Evolutionary conservation across 2,888 invertebrate genomes (phyloP).

Genomic region (Hydrotaea cyrtoneurina): DNA sequence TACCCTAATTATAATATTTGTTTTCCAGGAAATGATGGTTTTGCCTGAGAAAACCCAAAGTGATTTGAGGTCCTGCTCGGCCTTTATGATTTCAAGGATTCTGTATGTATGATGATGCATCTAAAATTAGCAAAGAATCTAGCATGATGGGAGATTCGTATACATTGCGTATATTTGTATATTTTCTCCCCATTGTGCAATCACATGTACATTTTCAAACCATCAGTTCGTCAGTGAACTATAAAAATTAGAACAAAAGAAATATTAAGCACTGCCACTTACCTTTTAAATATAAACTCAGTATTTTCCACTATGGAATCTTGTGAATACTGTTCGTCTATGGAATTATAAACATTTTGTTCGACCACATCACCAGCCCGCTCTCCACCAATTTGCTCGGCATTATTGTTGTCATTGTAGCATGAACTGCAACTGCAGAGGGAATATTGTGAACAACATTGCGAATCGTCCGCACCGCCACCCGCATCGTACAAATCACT

Average conservation of each 20-base stretch:
- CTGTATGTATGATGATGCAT: too few relatives aligned
- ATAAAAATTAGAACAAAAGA: background rate
- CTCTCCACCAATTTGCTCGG: background rate
- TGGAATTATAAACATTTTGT: conserved; percentile 79
- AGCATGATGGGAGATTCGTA: too few relatives aligned
- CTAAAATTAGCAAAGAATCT: too few relatives aligned
- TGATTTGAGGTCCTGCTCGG: too few relatives aligned
- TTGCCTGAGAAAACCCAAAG: too few relatives aligned
- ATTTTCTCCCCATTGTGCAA: too few relatives aligned
- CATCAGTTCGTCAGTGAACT: too few relatives aligned
- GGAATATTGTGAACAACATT: conserved; percentile 83
- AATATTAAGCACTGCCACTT: conserved; percentile 67
- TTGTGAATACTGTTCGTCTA: conserved; percentile 74
- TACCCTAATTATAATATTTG: too few relatives aligned
- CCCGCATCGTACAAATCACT: conserved; percentile 72
- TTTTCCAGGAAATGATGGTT: too few relatives aligned
- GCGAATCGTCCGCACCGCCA: conserved; percentile 75
- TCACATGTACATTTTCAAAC: too few relatives aligned
- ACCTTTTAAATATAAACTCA: conserved; percentile 77
- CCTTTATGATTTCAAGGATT: too few relatives aligned
- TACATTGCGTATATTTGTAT: too few relatives aligned
- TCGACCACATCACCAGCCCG: background rate
- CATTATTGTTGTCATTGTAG: conserved; percentile 80
- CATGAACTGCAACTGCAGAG: conserved; percentile 85
- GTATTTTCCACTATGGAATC: conserved; percentile 74